Conservation (phyloP, 2,113 vertebrate genomes). For the Seriola rivoliana region DNA sequence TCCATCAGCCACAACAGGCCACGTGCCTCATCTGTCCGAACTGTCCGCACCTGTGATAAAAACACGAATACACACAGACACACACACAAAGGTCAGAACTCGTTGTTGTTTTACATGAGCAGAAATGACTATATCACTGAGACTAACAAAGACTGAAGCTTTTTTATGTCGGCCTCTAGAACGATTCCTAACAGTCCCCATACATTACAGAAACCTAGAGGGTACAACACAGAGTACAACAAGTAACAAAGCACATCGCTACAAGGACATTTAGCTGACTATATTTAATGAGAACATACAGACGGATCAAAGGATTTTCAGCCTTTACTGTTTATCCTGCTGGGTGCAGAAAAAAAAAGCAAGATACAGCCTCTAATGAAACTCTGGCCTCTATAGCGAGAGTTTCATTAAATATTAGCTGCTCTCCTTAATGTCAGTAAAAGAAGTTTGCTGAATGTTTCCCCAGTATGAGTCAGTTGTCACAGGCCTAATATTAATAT, state of each 20-base stretch:
- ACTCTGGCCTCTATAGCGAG: neutral
- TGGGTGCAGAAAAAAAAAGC: slow-evolving; percentile 27
- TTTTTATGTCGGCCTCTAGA: neutral
- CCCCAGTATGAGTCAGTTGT: slow-evolving; percentile 16
- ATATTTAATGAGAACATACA: slow-evolving; percentile 35
- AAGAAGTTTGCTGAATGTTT: slow-evolving; percentile 16
- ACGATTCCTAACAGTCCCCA: neutral
- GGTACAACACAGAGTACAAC: neutral
- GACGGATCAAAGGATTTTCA: slow-evolving; percentile 28
- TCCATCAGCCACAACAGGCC: slow-evolving; percentile 97
- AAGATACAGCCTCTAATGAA: neutral
- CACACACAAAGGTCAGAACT: slow-evolving; percentile 1
- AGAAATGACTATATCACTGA: too few species aligned
- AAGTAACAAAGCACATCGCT: slow-evolving; percentile 23
- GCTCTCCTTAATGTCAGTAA: slow-evolving; percentile 12
- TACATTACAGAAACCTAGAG: neutral
- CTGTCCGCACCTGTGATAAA: slow-evolving; percentile 86
- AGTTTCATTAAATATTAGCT: slow-evolving; percentile 10
- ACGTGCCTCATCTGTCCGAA: slow-evolving; percentile 91
- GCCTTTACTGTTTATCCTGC: slow-evolving; percentile 26
- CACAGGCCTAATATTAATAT: slow-evolving; percentile 34
- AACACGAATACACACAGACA: slow-evolving; percentile 24
- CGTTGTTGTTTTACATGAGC: neutral
- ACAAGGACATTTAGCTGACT: slow-evolving; percentile 34
- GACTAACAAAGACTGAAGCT: too few species aligned